Evolutionary conservation across 2,888 invertebrate genomes (phyloP), one percentile per base, ranked within the genome.

Genomic region (Oxyteleia sp.): DNA sequence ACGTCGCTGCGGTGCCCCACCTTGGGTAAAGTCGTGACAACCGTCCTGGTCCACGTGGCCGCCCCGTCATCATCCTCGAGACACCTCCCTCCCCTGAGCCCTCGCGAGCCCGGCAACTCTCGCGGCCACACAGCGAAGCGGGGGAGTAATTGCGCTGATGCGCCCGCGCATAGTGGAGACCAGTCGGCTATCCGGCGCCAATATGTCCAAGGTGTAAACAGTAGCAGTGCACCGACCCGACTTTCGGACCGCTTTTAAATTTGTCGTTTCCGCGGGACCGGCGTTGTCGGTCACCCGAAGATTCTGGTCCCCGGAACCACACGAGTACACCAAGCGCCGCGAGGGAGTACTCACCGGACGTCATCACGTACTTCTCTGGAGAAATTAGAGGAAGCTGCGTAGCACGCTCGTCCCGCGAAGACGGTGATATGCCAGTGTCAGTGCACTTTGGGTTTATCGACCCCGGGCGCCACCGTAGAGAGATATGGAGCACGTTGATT

Each of bases 1-100:
- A 90, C 88, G 92, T 91, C 91, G 92, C 75, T 53, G 43, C 57
- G 18, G 32, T 35, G 63, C 23, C 51, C 49, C 55, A 41, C 16
- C 16, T 47, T 26, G 26, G 16, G 41, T 53, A 68, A 78, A 68
- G 61, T 78, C 57, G 57, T 38, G 16, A 41, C 32, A 4, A 32
- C n/a, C 64, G 59, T 8, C 41, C 10, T 15, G 49, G 16, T 13
- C 20, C 61, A 68, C 76, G 76, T 76, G 76, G 49, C 8, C 15
- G 29, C 43, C 16, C 20, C 47, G 41, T 66, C 49, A 18, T 23
- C 51, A 16, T 55, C 38, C 26, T 59, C 38, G 35, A 20, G 51
- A 29, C 32, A 41, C n/a, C 20, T n/a, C 47, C 45, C 59, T 53
- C 47, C 41, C 47, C 57, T 55, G 74, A 47, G 51, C 63, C 11